These are phyloP conservation scores for Eumeta japonica DNA, from an alignment of 1,140 invertebrate species.

Conservation along the genomic window DNA sequence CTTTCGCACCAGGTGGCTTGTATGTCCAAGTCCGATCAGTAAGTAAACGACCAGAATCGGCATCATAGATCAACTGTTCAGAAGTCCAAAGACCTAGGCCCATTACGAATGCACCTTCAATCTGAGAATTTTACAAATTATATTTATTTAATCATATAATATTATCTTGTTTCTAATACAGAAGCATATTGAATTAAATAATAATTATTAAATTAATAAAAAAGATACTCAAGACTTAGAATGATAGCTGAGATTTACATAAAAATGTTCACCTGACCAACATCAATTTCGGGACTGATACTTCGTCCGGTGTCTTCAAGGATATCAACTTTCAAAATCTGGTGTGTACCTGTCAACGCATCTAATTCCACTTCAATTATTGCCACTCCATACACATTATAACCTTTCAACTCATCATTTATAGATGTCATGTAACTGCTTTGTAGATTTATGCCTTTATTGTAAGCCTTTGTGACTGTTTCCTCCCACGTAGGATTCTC, in stretches of 20 bases:
- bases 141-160: no score
- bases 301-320: constrained; percentile 75
- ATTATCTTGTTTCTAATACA: no score
- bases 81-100: constrained; percentile 71
- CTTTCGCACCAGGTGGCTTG: constrained; percentile 70
- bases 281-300: constrained; percentile 74
- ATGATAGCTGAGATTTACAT: background rate
- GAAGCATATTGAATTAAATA: no score
- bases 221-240: background rate
- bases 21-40: constrained; percentile 74
- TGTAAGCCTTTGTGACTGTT: constrained; percentile 60
- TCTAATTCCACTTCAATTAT: constrained; percentile 73
- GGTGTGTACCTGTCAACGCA: constrained; percentile 71
- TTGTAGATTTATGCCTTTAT: constrained; percentile 40
- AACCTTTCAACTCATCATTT: constrained; percentile 16
- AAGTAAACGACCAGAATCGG: constrained; percentile 60
- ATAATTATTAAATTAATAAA: background rate
- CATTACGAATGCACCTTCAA: constrained; percentile 79
- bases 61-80: constrained; percentile 65
- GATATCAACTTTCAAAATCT: constrained; percentile 69
- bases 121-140: constrained; percentile 52
- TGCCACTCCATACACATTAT: constrained; percentile 55
- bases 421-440: constrained; percentile 27
- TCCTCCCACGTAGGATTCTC: constrained; percentile 66
- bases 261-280: constrained; percentile 67